Evolutionary conservation across 2,888 invertebrate species (phyloP).

Genomic region (Tridacna crocea): DNA sequence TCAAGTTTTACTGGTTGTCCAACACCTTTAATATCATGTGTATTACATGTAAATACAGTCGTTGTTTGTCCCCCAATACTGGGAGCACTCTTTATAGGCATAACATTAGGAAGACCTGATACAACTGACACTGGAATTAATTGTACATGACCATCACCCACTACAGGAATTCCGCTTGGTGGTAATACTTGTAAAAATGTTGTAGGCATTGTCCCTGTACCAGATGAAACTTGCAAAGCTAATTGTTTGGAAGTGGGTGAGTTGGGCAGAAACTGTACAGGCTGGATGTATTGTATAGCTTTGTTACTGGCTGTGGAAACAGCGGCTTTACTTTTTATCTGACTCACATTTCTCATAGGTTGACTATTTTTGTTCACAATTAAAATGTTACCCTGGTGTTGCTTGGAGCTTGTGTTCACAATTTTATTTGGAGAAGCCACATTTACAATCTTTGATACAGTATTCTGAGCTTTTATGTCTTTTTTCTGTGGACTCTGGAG

Average conservation of each 20-base stretch:
- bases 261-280: not conserved
- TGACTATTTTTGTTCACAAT: slow-evolving; percentile 5
- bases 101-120: not conserved
- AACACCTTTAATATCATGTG: not conserved
- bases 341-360: not conserved
- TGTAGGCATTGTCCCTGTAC: not conserved
- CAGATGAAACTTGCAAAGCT: not conserved
- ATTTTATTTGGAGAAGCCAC: not conserved
- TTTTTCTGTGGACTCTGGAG: slow-evolving; percentile 4
- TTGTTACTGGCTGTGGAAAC: not conserved
- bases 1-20: not conserved
- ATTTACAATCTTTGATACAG: not conserved
- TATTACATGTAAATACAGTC: slow-evolving; percentile 5
- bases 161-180: not conserved
- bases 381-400: not conserved
- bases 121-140: slow-evolving; percentile 16
- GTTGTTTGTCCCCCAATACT: not conserved
- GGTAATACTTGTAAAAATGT: slow-evolving; percentile 7
- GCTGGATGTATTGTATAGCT: slow-evolving; percentile 13
- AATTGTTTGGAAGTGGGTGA: not conserved
- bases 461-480: not conserved
- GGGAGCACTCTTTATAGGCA: not conserved
- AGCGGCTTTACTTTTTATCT: not conserved
- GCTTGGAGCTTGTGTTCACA: not conserved
- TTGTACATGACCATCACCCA: slow-evolving; percentile 2